Conservation (phyloP, 2,113 vertebrate genomes). For the Oreotrochilus melanogaster region DNA sequence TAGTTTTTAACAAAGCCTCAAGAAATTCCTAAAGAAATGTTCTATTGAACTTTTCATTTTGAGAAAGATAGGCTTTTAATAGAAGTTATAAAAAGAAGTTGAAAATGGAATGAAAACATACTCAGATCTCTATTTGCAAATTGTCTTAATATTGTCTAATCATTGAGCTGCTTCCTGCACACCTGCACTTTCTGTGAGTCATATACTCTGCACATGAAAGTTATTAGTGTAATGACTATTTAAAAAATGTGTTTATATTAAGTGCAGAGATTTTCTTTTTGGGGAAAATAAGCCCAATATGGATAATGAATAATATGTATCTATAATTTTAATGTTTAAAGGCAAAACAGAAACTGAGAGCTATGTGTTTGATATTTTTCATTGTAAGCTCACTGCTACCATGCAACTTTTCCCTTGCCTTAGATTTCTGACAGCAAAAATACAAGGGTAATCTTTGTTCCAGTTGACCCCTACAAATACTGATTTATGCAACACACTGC, state of each 20-base stretch:
- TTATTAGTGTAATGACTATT: neutral
- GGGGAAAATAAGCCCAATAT: neutral
- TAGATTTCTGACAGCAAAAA: constrained; percentile 14
- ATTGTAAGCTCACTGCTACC: neutral
- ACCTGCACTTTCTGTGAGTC: constrained; percentile 18
- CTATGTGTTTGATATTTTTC: neutral
- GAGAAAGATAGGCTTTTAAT: neutral
- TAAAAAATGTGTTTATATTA: neutral
- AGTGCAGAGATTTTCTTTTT: neutral
- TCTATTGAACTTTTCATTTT: neutral
- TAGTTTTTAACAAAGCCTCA: neutral
- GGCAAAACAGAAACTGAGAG: neutral
- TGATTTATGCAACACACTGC: neutral
- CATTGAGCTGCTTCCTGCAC: neutral
- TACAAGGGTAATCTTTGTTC: neutral
- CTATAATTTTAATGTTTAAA: neutral
- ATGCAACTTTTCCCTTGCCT: neutral
- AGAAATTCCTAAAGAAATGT: neutral
- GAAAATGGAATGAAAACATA: neutral
- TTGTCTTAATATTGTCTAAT: constrained; percentile 5
- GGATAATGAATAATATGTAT: neutral
- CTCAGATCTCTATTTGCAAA: neutral
- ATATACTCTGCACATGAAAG: neutral
- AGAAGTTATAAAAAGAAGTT: neutral
- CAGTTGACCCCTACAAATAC: neutral